Base-by-base conservation (phyloP, 1,140 invertebrate genomes). In the Dufourea novaeangliae region DNA sequence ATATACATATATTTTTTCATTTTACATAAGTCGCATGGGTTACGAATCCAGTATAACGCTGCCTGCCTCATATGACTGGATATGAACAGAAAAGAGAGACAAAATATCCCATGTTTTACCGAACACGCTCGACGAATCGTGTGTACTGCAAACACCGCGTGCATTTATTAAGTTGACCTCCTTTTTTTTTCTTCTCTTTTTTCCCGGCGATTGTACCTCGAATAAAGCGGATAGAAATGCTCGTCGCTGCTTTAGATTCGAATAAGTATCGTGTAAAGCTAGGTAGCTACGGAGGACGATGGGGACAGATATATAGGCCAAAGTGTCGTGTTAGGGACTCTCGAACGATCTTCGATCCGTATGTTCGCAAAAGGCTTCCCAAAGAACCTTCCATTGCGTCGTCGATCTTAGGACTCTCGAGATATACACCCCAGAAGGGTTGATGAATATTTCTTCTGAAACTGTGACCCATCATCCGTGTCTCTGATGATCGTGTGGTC, bases 1-100 rank as follows among this genome's bases (percentile, higher is more conserved):
- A 80, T 46, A 46, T 46, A 46, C 20, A 46, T 14, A 46, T 20
- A 50, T 50, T n/a, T 14, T 44, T 14, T n/a, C 17, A 2, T 50
- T 50, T 17, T 17, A 50, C n/a, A 50, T 50, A 81, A 88, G 61
- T 90, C 88, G 88, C 88, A 90, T 89, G 88, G 86, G 88, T 90
- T 88, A 79, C 56, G 79, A 89, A 89, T 90, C 87, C 89, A 89
- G 88, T 83, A 82, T 78, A 82, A 84, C 79, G 84, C 74, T 87
- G 82, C 76, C 86, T 88, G 86, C 87, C 80, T 88, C 67, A 80
- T 83, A 80, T 86, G 70, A 85, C 77, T 85, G 79, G 79, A 25
- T 12, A 39, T 8, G 22, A 69, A 39, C 22, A 32, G 10, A n/a
- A n/a, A 34, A 39, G 12, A 20, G 22, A 17, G 12, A 8, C 41